Conservation (phyloP, 2,113 vertebrate species). For the Trogon melanurus region DNA sequence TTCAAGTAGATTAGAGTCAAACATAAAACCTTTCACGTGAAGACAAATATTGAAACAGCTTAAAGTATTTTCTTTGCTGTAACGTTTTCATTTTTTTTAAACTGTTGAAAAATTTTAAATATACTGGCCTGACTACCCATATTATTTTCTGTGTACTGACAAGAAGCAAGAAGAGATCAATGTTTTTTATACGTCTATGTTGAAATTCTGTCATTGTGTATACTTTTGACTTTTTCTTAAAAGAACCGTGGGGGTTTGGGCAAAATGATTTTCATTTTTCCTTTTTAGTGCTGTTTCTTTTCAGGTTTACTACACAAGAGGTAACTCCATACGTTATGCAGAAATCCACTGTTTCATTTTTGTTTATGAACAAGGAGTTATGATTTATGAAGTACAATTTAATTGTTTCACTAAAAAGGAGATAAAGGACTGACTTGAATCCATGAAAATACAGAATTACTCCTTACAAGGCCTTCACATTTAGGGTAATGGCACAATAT, state of each 20-base stretch:
- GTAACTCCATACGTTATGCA: background rate
- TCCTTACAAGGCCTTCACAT: background rate
- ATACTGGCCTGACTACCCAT: background rate
- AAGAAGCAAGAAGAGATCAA: background rate
- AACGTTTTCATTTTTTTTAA: background rate
- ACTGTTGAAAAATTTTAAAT: background rate
- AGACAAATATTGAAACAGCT: background rate
- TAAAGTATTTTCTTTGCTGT: background rate
- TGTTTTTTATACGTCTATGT: background rate
- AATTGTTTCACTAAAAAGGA: background rate
- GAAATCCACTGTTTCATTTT: background rate
- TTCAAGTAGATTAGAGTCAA: background rate
- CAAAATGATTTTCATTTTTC: background rate
- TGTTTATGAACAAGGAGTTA: background rate
- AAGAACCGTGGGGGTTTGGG: background rate
- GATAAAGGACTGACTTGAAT: background rate
- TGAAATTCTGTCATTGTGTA: background rate
- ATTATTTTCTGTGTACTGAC: background rate
- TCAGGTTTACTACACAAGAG: background rate
- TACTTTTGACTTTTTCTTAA: background rate
- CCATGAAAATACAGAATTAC: background rate
- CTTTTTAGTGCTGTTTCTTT: background rate
- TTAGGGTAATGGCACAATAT: background rate
- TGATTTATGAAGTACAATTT: background rate
- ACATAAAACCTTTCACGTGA: background rate